Evolutionary conservation across 2,113 vertebrate genomes (phyloP).

Genomic region (Suricata suricatta): DNA sequence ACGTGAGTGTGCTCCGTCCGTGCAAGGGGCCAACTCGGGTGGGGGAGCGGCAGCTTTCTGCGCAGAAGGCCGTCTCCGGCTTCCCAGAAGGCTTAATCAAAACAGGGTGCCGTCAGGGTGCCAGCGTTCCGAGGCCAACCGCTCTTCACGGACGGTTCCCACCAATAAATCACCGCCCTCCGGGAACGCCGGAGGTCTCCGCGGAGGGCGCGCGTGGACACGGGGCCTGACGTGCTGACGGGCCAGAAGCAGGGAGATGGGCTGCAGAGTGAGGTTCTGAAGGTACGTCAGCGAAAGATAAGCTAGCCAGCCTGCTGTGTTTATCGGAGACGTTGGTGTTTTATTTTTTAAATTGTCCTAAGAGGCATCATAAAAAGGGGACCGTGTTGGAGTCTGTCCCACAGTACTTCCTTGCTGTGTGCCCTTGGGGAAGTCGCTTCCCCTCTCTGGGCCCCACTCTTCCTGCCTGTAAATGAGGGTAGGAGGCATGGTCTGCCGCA

Average conservation of each 20-base stretch:
- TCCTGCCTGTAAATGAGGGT: not conserved
- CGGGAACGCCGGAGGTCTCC: not conserved
- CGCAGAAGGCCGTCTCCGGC: not conserved
- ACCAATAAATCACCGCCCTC: not conserved
- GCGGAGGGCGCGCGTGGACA: not conserved
- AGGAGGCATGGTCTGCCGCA: fast-evolving
- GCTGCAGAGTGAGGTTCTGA: not conserved
- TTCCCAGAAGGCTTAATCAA: constrained; percentile 64
- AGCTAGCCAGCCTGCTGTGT: not conserved
- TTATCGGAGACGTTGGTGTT: not conserved
- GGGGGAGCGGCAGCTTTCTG: not conserved
- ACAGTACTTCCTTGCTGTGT: not conserved
- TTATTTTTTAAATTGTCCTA: not conserved
- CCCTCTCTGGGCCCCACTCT: not conserved
- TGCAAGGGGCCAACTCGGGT: not conserved
- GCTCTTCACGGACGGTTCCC: not conserved
- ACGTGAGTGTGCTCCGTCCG: not conserved
- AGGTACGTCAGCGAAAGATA: not conserved
- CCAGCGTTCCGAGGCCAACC: not conserved
- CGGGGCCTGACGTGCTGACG: not conserved
- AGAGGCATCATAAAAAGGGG: not conserved
- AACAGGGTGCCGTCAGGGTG: not conserved
- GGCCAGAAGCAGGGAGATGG: no score
- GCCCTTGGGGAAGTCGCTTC: not conserved
- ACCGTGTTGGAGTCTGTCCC: not conserved